Evolutionary conservation across 2,888 invertebrate genomes (phyloP).

Genomic region (Machimus rusticus): DNA sequence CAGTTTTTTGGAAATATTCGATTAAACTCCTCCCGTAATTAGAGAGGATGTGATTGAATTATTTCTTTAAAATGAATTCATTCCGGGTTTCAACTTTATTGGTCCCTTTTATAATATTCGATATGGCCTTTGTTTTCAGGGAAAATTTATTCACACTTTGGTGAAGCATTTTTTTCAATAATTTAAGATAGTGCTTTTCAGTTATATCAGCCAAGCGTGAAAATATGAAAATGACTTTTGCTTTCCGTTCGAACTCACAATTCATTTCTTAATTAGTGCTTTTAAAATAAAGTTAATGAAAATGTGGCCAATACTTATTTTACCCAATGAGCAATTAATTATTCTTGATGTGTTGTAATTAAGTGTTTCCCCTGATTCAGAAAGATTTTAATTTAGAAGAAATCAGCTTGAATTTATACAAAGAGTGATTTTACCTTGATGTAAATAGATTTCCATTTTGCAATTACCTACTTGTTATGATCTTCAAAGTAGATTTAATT

Average conservation of each 20-base stretch:
- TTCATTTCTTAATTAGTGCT: neutral
- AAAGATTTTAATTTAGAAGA: too few relatives aligned
- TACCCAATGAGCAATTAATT: neutral
- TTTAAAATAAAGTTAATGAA: neutral
- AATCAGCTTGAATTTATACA: too few relatives aligned
- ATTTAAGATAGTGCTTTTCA: neutral
- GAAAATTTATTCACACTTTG: neutral
- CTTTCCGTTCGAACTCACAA: neutral
- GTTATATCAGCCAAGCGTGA: neutral
- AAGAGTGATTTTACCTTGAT: too few relatives aligned
- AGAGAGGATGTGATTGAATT: neutral
- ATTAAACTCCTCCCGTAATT: neutral
- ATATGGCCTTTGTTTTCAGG: neutral
- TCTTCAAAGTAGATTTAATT: too few relatives aligned
- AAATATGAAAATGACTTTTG: neutral
- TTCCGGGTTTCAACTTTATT: neutral
- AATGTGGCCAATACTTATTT: neutral
- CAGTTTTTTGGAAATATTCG: neutral
- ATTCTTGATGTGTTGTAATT: neutral
- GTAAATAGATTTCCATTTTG: too few relatives aligned
- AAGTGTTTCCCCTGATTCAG: neutral
- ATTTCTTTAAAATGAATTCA: neutral
- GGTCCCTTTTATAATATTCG: neutral
- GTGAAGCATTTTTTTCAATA: neutral
- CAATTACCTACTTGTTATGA: too few relatives aligned